Base-by-base conservation (phyloP, 2,888 invertebrate genomes). In the Melipona beecheii region DNA sequence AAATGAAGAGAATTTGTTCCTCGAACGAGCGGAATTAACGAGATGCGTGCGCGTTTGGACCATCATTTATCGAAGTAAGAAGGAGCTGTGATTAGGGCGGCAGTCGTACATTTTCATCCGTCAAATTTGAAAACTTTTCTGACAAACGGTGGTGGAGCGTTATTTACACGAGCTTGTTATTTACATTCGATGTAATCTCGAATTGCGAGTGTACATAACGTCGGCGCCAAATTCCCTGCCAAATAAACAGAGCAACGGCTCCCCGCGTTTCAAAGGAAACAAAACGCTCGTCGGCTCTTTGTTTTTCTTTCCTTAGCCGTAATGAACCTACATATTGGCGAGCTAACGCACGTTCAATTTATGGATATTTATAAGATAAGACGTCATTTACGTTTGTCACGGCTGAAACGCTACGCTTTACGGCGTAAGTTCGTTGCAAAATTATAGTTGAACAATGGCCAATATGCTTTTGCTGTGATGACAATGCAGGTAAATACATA, bases 211-310 rank as follows among this genome's bases (percentile, higher is more conserved):
- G 60, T 27, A 62, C 9, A 43, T 9, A 43, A 43, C 58, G 66
- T 54, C 54, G 75, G 69, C 56, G 70, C 52, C 69, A 75, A 75
- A 69, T 75, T 75, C 49, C 13, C 49, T 19, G 43, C 19, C 31
- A 52, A 69, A 52, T n/a, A 69, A 74, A 24, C 68, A 5, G 52
- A 36, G 9, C n/a, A 3, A 19, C 27, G 15, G 15, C n/a, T 27
- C 21, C 49, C 21, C 49, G 0, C 5, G 43, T 3, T 27, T 21
- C 1, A 19, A 52, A 31, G n/a, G 11, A 73, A 62, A 50, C 21
- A 21, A 31, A 64, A 64, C 31, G 21, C 60, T 50, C 60, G 2
- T 27, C 19, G 60, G 6, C 19, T 19, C 49, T 52, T 19, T 13
- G 43, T 9, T 27, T 31, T 19, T n/a, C 4, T 13, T 19, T 19